phyloP scores from a whole-genome alignment of 2,888 invertebrate species.

The Brenthis hecate region DNA sequence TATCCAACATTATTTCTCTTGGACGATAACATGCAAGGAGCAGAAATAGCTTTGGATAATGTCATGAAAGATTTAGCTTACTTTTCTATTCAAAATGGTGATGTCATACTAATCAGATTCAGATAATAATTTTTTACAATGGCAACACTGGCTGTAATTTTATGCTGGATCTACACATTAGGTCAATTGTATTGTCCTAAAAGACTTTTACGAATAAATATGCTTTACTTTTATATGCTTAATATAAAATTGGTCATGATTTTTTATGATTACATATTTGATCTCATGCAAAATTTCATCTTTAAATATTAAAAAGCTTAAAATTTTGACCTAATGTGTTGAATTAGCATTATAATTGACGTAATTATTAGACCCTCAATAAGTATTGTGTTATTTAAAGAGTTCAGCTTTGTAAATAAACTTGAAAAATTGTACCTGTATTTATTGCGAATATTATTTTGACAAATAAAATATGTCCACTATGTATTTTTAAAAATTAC shows the following conservation, averaged over 20 bases:
- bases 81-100: constrained; percentile 92
- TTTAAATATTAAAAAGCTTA: not conserved
- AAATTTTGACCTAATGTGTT: constrained; percentile 2
- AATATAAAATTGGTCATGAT: not conserved
- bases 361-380: constrained; percentile 45
- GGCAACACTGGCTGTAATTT: constrained; percentile 45
- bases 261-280: not conserved
- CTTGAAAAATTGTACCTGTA: constrained; percentile 70
- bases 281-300: not conserved
- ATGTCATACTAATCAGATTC: constrained; percentile 88
- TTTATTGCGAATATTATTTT: constrained; percentile 65
- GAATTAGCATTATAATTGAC: constrained; percentile 44
- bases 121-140: constrained; percentile 54
- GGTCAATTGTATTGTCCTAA: not conserved
- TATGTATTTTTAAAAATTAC: constrained; percentile 66
- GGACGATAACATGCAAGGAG: constrained; percentile 82
- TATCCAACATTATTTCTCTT: constrained; percentile 74
- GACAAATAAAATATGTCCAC: constrained; percentile 61
- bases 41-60: constrained; percentile 90
- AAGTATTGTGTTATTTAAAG: constrained; percentile 42
- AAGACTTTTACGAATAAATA: not conserved
- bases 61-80: constrained; percentile 91
- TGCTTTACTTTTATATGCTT: no score
- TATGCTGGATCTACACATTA: constrained; percentile 1
- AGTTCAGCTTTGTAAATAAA: constrained; percentile 68